phyloP scores from a whole-genome alignment of 2,888 invertebrate species.

The Meteorus cinctellus region DNA sequence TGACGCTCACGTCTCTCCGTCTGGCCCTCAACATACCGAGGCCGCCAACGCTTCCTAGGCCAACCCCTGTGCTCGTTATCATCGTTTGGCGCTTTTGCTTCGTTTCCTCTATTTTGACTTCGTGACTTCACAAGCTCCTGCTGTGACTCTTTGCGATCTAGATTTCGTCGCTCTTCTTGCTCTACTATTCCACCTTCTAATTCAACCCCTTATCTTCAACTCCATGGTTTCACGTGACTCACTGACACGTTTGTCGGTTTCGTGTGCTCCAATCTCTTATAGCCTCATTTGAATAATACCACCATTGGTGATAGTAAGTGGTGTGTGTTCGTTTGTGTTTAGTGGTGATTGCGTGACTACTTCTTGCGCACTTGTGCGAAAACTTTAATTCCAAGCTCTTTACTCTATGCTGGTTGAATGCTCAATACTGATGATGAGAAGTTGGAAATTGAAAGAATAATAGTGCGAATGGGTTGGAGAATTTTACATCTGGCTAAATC shows the following conservation, averaged over 20 bases:
- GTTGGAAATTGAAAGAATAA: slow-evolving; percentile 26
- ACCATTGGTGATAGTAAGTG: slow-evolving; percentile 5
- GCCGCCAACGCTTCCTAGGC: slow-evolving; percentile 62
- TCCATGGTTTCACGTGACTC: slow-evolving; percentile 37
- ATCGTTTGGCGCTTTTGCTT: slow-evolving; percentile 50
- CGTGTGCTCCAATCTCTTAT: slow-evolving; percentile 27
- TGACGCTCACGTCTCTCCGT: slow-evolving; percentile 90
- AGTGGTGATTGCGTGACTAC: slow-evolving; percentile 6
- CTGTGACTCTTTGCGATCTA: slow-evolving; percentile 21
- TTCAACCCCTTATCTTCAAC: slow-evolving; percentile 48
- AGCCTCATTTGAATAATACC: slow-evolving; percentile 46
- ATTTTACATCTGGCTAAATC: slow-evolving; percentile 43
- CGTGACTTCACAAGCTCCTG: slow-evolving; percentile 33
- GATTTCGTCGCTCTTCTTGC: slow-evolving; percentile 41
- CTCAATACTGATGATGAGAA: slow-evolving; percentile 27
- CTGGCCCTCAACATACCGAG: slow-evolving; percentile 86
- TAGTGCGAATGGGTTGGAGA: slow-evolving; percentile 25
- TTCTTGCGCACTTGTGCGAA: neutral
- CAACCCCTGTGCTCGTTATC: slow-evolving; percentile 65
- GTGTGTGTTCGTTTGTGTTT: neutral
- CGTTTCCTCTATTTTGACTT: slow-evolving; percentile 41
- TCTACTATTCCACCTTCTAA: slow-evolving; percentile 35
- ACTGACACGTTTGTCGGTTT: slow-evolving; percentile 10
- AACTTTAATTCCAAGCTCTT: neutral
- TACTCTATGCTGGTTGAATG: neutral